Evolutionary conservation across 1,140 invertebrate species (phyloP).

Genomic region (Aethina tumida): DNA sequence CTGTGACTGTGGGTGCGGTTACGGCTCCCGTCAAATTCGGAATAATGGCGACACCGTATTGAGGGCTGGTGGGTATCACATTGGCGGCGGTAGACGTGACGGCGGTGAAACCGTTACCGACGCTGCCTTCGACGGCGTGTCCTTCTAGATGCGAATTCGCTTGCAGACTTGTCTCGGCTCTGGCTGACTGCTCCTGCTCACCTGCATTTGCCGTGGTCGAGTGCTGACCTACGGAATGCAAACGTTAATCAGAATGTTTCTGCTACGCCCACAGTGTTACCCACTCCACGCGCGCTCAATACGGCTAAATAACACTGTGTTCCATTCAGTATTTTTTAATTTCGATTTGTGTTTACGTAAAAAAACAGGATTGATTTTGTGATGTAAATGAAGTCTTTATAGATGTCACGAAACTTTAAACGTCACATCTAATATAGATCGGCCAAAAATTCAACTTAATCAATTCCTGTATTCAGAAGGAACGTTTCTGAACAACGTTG

Average conservation of each 20-base stretch:
- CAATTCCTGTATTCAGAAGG: too few species aligned
- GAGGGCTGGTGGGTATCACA: constrained; percentile 36
- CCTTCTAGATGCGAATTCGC: constrained; percentile 11
- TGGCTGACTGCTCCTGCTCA: constrained; percentile 20
- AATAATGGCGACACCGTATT: constrained; percentile 35
- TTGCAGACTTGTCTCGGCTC: constrained; percentile 16
- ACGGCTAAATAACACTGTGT: too few species aligned
- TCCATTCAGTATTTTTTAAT: too few species aligned
- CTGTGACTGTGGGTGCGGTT: constrained; percentile 13
- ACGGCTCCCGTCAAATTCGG: constrained; percentile 17
- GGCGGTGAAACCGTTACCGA: constrained; percentile 13
- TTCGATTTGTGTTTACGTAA: too few species aligned
- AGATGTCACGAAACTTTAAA: too few species aligned
- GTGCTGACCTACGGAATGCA: constrained; percentile 36
- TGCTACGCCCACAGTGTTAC: constrained; percentile 17
- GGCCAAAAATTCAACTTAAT: too few species aligned
- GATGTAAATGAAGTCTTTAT: too few species aligned
- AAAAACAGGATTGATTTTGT: too few species aligned
- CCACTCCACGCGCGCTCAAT: constrained; percentile 28
- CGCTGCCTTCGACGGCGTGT: too few species aligned
- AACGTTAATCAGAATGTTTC: constrained; percentile 16
- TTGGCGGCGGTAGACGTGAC: constrained; percentile 25
- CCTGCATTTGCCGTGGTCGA: constrained; percentile 34
- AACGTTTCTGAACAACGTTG: too few species aligned
- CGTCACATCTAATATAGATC: too few species aligned